phyloP scores from a whole-genome alignment of 2,113 vertebrate species.

The Psittacula cyanocephala region DNA sequence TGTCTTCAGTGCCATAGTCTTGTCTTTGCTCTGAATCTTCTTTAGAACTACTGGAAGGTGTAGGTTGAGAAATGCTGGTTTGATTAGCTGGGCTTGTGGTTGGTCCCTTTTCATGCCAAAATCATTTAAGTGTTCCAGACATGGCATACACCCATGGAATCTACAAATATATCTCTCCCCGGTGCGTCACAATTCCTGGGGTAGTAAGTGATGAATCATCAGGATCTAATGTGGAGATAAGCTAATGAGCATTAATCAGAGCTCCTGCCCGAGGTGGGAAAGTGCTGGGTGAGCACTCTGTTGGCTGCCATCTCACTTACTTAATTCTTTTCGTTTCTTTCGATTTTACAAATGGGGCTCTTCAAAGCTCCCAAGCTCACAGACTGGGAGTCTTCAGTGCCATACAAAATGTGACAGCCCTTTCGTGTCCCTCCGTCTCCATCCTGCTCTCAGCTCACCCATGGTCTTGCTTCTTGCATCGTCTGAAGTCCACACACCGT shows the following conservation, averaged over 20 bases:
- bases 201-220: slow-evolving; percentile 68
- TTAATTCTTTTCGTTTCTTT: slow-evolving; percentile 47
- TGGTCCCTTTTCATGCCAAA: slow-evolving; percentile 66
- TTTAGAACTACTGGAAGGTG: slow-evolving; percentile 61
- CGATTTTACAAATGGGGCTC: background rate
- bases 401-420: background rate
- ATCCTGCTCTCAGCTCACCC: background rate
- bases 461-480: background rate
- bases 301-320: slow-evolving; percentile 35
- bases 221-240: slow-evolving; percentile 67
- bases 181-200: slow-evolving; percentile 68
- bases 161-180: slow-evolving; percentile 62
- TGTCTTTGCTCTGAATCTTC: slow-evolving; percentile 60
- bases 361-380: background rate
- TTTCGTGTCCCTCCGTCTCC: background rate
- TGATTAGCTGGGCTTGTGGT: slow-evolving; percentile 67
- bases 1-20: slow-evolving; percentile 59
- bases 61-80: slow-evolving; percentile 68
- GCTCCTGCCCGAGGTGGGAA: slow-evolving; percentile 63
- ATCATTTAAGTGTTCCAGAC: slow-evolving; percentile 67
- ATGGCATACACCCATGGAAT: slow-evolving; percentile 69
- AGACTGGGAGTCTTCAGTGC: background rate
- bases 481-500: background rate
- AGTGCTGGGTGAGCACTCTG: slow-evolving; percentile 61
- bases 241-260: slow-evolving; percentile 67